Base-by-base conservation (phyloP, 30 jellyfish, hydroid and myxozoan genomes). In the Cassiopea xamachana region DNA sequence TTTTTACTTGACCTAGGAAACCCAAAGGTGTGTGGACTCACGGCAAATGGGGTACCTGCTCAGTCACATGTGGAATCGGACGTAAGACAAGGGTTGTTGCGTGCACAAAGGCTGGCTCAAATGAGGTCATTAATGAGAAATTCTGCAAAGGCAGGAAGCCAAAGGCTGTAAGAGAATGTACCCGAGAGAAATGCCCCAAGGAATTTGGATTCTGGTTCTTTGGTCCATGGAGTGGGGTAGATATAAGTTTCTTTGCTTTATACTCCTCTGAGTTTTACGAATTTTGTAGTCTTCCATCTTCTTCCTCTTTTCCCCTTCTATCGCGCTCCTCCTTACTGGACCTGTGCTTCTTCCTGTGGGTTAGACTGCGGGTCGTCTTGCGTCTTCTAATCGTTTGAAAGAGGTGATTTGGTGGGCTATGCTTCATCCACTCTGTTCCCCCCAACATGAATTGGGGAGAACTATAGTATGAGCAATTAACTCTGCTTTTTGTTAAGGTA, bases 41-140 rank as follows among this genome's bases (percentile, higher is more conserved):
- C 8, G 89, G 89, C 18, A 15, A 60, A 16, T 86, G 93, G 93
- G 55, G 85, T 12, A 43, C 93, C 1, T 86, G 93, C 79, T 86
- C 93, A 2, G 93, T 77, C 48, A 12, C 89, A 9, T 86, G 93
- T 76, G 93, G 88, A 43, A 77, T 75, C 8, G 93, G 93, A 48
- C 49, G 46, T 2, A 86, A 86, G 55, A 75, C 60, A 58, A 75
- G 93, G 69, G 47, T 61, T 2, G 93, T 77, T 51, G 86, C 89
- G 17, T 86, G 93, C 49, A 47, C 83, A 55, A 80, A 67, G 45
- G 77, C 39, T 62, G 86, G 86, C 60, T 73, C 93, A 9, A 77
- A 77, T 10, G 58, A 16, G 47, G 73, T 64, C 16, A 69, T 86
- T 27, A 58, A 78, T 13, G 84, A 62, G 71, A 48, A 60, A n/a